Percentiles rank a stretch among this genome's conserved stretches.
These are phyloP conservation scores for Bucco capensis DNA, from an alignment of 2,113 vertebrate genomes.

Conservation along the genomic window DNA sequence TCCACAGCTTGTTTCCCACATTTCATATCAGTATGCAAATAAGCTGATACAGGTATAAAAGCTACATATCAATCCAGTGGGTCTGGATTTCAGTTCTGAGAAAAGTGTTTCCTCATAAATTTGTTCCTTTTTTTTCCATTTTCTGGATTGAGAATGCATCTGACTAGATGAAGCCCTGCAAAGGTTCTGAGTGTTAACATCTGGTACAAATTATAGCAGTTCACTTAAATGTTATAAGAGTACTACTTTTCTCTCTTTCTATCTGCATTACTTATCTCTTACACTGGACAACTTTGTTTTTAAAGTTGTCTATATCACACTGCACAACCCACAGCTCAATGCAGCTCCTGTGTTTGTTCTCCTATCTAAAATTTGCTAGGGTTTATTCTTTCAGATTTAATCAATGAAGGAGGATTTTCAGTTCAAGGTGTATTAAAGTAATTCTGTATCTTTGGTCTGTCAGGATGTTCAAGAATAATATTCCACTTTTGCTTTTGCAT, in stretches of 20 bases:
- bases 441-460: background rate
- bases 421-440: background rate
- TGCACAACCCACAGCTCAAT: constrained; percentile 42
- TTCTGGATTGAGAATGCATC: background rate
- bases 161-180: background rate
- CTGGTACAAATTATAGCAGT: background rate
- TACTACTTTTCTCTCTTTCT: background rate
- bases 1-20: too few species aligned
- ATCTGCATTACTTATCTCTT: constrained; percentile 16
- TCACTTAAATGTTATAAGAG: background rate
- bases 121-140: background rate
- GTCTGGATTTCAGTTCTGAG: background rate
- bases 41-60: background rate
- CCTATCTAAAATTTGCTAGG: constrained; percentile 33
- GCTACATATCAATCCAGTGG: background rate
- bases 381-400: constrained; percentile 39
- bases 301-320: constrained; percentile 33
- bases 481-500: background rate
- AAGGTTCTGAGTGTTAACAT: background rate
- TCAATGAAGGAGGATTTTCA: constrained; percentile 13
- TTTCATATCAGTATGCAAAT: background rate
- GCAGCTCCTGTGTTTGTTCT: constrained; percentile 15
- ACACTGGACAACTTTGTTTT: constrained; percentile 45
- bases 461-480: background rate
- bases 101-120: background rate